Percentiles rank a stretch among this genome's conserved stretches.
phyloP scores from a whole-genome alignment of 2,888 invertebrate species.

The Stenurella melanura region DNA sequence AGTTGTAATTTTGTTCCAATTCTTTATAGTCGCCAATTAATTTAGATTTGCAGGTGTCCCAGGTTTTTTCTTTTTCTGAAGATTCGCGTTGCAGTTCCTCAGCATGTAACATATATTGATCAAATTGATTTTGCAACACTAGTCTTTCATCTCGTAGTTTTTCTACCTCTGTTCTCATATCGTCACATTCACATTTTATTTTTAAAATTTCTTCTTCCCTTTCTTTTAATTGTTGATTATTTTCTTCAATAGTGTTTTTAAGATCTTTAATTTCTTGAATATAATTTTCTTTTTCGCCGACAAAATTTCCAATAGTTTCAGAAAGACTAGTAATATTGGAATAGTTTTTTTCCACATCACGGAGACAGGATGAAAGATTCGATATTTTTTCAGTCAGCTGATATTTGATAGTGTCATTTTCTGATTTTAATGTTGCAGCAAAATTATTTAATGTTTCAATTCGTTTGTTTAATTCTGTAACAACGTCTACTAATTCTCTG shows the following conservation, averaged over 20 bases:
- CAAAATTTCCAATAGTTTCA: constrained; percentile 45
- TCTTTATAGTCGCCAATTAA: constrained; percentile 19
- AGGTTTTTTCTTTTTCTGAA: neutral
- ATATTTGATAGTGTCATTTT: constrained; percentile 25
- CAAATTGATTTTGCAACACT: constrained; percentile 43
- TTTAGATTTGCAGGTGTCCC: constrained; percentile 22
- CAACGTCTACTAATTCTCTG: neutral
- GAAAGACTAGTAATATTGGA: constrained; percentile 49
- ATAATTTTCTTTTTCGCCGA: constrained; percentile 43
- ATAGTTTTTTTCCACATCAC: constrained; percentile 47
- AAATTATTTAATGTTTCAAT: constrained; percentile 19
- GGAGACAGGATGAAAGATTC: constrained; percentile 43
- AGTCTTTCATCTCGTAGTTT: constrained; percentile 44
- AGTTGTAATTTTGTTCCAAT: constrained; percentile 22
- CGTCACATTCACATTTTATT: constrained; percentile 29
- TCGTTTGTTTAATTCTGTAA: constrained; percentile 13
- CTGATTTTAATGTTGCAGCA: constrained; percentile 16
- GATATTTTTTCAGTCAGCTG: constrained; percentile 43
- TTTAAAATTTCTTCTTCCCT: constrained; percentile 21
- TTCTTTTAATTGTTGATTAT: neutral
- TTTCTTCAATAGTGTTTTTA: neutral
- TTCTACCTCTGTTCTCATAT: neutral
- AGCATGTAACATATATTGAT: neutral
- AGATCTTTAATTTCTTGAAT: neutral
- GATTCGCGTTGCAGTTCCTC: constrained; percentile 25